A percentile compares a stretch with the other conserved stretches of the same genome.
These are phyloP conservation scores for Cacoxenus indagator DNA, from an alignment of 2,888 invertebrate genomes.

Conservation along the genomic window DNA sequence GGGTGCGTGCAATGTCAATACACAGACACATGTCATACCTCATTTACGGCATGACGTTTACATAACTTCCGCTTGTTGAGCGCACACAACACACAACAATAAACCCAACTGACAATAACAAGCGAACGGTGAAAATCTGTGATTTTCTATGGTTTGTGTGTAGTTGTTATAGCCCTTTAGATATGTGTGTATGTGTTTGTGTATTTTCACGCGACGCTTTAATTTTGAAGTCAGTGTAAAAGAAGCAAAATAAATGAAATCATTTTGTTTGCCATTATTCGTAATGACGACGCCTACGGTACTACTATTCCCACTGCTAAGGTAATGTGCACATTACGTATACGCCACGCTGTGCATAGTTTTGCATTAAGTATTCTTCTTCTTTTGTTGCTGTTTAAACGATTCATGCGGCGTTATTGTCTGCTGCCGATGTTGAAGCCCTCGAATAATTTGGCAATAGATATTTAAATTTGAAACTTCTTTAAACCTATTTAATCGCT, in stretches of 20 bases:
- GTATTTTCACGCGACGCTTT: not conserved
- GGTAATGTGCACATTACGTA: not conserved
- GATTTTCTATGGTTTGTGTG: not conserved
- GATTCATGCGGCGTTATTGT: not conserved
- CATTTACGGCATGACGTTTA: slow-evolving; percentile 16
- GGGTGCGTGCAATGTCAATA: no score
- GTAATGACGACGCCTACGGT: no score
- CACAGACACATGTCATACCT: slow-evolving; percentile 16
- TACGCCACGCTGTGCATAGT: not conserved
- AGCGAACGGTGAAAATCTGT: not conserved
- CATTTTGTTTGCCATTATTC: not conserved
- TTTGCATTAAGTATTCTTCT: no score
- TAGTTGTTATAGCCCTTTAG: no score
- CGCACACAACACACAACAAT: slow-evolving; percentile 7
- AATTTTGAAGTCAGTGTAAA: not conserved
- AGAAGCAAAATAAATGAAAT: not conserved
- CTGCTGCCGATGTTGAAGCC: not conserved
- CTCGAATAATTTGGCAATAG: not conserved
- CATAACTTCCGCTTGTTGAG: slow-evolving; percentile 20
- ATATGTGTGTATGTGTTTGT: not conserved
- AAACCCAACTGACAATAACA: slow-evolving; percentile 1
- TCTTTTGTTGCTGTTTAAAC: no score
- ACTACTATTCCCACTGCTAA: no score
- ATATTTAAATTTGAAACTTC: not conserved
- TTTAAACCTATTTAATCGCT: not conserved